These are phyloP conservation scores for Halisarca cf. caerulea DNA, from an alignment of 37 sponge, comb jelly and placozoan genomes.

Conservation along the genomic window DNA sequence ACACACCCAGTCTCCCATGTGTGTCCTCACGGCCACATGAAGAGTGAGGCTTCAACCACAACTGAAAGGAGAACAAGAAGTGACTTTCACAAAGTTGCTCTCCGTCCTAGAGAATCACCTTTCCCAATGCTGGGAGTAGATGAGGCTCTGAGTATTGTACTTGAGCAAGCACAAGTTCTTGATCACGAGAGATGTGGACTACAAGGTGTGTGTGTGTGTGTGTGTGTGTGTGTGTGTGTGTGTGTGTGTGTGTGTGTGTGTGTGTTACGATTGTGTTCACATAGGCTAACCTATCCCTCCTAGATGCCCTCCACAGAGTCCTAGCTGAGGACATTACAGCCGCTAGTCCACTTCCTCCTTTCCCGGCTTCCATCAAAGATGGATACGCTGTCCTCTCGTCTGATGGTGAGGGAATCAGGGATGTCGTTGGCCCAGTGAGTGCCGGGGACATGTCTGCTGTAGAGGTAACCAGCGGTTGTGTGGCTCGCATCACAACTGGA, in stretches of 20 bases:
- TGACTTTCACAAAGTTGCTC: conserved; percentile 64
- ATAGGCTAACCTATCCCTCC: too few species aligned
- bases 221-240: too few species aligned
- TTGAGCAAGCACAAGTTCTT: conserved; percentile 21
- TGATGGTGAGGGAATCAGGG: conserved; percentile 74
- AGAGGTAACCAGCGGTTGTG: conserved; percentile 54
- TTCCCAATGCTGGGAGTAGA: conserved; percentile 84
- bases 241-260: too few species aligned
- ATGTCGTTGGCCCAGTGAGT: conserved; percentile 54
- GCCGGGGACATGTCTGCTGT: conserved; percentile 72
- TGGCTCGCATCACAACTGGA: conserved; percentile 85
- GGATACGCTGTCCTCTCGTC: conserved; percentile 94
- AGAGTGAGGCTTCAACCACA: neutral
- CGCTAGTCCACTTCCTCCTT: conserved; percentile 79
- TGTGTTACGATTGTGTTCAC: too few species aligned
- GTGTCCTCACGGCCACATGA: conserved; percentile 48
- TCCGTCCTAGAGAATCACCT: conserved; percentile 76
- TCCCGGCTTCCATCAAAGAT: conserved; percentile 96
- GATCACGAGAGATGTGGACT: too few species aligned
- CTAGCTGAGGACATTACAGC: conserved; percentile 68
- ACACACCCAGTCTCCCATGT: neutral
- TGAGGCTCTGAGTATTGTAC: conserved; percentile 65
- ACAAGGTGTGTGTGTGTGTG: too few species aligned
- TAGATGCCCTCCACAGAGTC: conserved; percentile 64
- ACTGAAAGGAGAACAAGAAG: conserved; percentile 22